Base-by-base conservation (phyloP, 1,140 invertebrate genomes). In the Ditylenchus dipsaci region DNA sequence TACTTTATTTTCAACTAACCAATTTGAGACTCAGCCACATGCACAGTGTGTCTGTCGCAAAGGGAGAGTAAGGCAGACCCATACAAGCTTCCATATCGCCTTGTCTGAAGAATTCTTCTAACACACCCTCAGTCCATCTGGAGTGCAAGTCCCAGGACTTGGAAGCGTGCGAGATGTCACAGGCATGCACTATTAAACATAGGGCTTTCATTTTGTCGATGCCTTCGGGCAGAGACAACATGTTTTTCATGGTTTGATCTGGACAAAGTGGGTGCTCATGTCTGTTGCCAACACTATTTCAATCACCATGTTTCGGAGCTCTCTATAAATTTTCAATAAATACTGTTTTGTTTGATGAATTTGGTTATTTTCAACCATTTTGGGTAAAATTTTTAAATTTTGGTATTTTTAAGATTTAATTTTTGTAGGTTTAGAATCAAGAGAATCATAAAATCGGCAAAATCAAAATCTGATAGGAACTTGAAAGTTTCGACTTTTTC, bases 211-310 rank as follows among this genome's bases (percentile, higher is more conserved):
- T 90, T 43, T 77, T 79, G 42, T 77, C 66, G 21, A 77, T 79
- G 87, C 86, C 88, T 81, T 94, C 91, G 23, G 91, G 89, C 71
- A 93, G 86, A 19, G 88, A 88, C 21, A 95, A 84, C 67, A 94
- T 84, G 78, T 89, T 91, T 79, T 91, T 90, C 90, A 96, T 94
- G 69, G 91, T 93, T 97, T 97, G 68, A 97, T 86, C 84, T 97
- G 94, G 83, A 95, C 91, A 86, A 97, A 97, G 84, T 97, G 94
- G 84, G 90, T 93, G 69, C 91, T 93, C 93, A 97, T 97, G 76
- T 88, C 87, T 0, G 94, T 97, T 15, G 92, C 92, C 69, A 97
- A 87, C 29, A 97, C 93, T 91, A 96, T 96, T 79, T 97, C 94
- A 76, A 97, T 95, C 8, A 96, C 91, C 58, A 95, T 87, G 5